These are phyloP conservation scores for Amphiprion ocellaris DNA, from an alignment of 2,113 vertebrate species.

Conservation along the genomic window DNA sequence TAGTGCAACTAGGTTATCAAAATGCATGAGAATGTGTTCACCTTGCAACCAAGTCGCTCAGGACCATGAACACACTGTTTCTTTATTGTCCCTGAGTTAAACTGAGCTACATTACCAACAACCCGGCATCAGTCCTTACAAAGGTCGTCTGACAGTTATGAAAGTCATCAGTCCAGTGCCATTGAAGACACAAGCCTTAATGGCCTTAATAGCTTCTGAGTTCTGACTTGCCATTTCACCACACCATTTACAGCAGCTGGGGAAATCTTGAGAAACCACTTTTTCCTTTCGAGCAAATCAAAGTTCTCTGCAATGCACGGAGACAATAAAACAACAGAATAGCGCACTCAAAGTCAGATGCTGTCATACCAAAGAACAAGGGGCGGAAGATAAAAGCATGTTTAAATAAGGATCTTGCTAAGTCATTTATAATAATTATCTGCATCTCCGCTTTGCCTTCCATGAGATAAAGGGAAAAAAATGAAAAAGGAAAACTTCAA, in stretches of 20 bases:
- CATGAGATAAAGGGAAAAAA: conserved; percentile 28
- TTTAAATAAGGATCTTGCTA: conserved; percentile 40
- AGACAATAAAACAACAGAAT: conserved; percentile 34
- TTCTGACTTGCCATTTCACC: conserved; percentile 18
- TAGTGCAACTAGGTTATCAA: too few relatives aligned
- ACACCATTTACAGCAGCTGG: conserved; percentile 24
- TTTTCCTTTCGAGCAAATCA: conserved; percentile 33
- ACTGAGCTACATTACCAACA: background rate
- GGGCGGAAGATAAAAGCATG: conserved; percentile 44
- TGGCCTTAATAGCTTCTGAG: conserved; percentile 15
- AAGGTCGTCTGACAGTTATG: background rate
- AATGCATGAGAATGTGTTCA: too few relatives aligned
- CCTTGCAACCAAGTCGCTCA: too few relatives aligned
- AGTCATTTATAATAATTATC: conserved; percentile 48
- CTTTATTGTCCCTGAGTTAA: too few relatives aligned
- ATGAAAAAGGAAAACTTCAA: conserved; percentile 33
- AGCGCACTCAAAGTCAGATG: conserved; percentile 24
- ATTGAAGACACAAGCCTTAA: conserved; percentile 17
- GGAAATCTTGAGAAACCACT: conserved; percentile 43
- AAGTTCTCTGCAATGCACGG: conserved; percentile 32
- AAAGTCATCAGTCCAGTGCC: background rate
- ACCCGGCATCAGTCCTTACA: background rate
- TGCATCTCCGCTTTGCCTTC: conserved; percentile 26
- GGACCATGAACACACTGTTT: too few relatives aligned
- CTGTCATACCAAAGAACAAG: conserved; percentile 38